Conservation (phyloP, 2,888 invertebrate species). For the Cerastis rubricosa region DNA sequence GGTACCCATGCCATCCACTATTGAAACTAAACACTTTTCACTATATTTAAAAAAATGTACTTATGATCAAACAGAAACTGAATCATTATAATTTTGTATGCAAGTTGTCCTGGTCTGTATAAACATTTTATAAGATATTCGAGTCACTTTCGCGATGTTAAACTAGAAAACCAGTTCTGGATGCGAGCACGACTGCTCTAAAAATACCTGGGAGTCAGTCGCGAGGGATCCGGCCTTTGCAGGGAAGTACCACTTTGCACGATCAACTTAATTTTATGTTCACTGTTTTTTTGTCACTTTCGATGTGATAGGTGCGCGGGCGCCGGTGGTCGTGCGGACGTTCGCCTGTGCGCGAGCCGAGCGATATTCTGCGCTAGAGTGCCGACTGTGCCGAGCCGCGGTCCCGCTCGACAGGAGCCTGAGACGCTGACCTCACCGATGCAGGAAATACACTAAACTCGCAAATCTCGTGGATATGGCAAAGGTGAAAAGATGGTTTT, state of each 20-base stretch:
- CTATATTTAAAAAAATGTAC: background rate
- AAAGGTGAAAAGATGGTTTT: slow-evolving; percentile 62
- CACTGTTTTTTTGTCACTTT: slow-evolving; percentile 74
- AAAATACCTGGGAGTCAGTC: slow-evolving; percentile 82
- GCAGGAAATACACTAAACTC: slow-evolving; percentile 75
- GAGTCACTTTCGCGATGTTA: slow-evolving; percentile 77
- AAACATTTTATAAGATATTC: slow-evolving; percentile 56
- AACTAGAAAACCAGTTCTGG: slow-evolving; percentile 81
- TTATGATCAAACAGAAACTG: slow-evolving; percentile 1
- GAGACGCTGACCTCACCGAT: slow-evolving; percentile 78
- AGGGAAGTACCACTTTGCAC: slow-evolving; percentile 74
- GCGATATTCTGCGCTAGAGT: slow-evolving; percentile 73
- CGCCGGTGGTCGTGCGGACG: slow-evolving; percentile 67
- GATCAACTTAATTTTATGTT: slow-evolving; percentile 69
- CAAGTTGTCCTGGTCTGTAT: slow-evolving; percentile 30
- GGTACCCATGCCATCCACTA: slow-evolving; percentile 9
- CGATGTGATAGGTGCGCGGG: slow-evolving; percentile 69
- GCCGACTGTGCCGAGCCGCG: slow-evolving; percentile 40
- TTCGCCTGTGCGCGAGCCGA: slow-evolving; percentile 71
- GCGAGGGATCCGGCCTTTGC: slow-evolving; percentile 68
- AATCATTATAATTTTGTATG: slow-evolving; percentile 21
- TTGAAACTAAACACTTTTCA: background rate
- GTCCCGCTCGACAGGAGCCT: slow-evolving; percentile 58
- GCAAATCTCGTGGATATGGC: slow-evolving; percentile 72
- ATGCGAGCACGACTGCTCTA: slow-evolving; percentile 72